These are phyloP conservation scores for Chaitophorus viminalis DNA, from an alignment of 2,888 invertebrate species.

Conservation along the genomic window DNA sequence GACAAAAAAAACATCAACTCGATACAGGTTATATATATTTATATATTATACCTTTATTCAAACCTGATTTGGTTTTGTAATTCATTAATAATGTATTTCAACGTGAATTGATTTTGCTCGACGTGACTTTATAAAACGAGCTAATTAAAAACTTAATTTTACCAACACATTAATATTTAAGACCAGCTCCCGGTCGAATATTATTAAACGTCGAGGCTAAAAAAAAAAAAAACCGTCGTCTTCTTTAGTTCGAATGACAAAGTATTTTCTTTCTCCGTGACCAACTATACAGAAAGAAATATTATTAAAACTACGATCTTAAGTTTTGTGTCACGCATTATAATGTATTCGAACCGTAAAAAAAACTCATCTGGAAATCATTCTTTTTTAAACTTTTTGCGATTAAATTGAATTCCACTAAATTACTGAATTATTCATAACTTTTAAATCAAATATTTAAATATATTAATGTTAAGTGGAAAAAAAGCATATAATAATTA, in stretches of 20 bases:
- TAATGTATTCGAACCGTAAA: background rate
- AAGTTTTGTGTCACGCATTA: background rate
- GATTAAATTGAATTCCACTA: conserved; percentile 4
- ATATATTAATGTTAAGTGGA: background rate
- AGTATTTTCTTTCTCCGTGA: background rate
- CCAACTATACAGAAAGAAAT: background rate
- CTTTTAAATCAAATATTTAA: conserved; percentile 45
- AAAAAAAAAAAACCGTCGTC: conserved; percentile 3
- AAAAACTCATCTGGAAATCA: conserved; percentile 26
- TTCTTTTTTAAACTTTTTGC: conserved; percentile 12
- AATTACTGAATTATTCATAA: conserved; percentile 37
- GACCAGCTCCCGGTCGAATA: background rate
- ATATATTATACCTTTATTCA: background rate
- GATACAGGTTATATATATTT: background rate
- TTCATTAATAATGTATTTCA: background rate
- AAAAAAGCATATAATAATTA: conserved; percentile 1
- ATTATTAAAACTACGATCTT: conserved; percentile 14
- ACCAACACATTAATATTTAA: background rate
- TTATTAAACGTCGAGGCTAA: conserved; percentile 7
- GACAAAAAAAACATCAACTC: background rate
- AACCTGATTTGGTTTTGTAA: background rate
- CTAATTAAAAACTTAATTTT: background rate
- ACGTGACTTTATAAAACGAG: background rate
- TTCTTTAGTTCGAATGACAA: conserved; percentile 15
- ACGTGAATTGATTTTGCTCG: background rate